Evolutionary conservation across 1,140 invertebrate species (phyloP).

Genomic region (Arion vulgaris): DNA sequence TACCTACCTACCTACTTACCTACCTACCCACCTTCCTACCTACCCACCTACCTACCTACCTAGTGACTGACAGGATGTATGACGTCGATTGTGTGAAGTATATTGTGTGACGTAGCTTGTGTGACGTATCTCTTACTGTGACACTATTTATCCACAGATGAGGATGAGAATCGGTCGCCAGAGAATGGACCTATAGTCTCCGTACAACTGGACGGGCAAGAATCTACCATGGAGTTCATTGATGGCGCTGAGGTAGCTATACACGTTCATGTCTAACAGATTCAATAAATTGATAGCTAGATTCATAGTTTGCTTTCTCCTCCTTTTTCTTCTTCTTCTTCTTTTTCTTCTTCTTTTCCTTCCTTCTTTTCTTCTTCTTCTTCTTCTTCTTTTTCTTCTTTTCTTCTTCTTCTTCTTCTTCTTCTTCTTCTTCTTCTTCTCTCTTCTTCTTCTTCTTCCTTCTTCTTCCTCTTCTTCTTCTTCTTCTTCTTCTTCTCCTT

Average conservation of each 20-base stretch:
- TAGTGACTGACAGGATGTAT: too few species aligned
- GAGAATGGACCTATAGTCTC: constrained; percentile 21
- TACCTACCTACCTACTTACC: too few species aligned
- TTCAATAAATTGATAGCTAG: too few species aligned
- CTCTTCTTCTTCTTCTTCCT: not conserved
- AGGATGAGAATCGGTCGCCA: not conserved
- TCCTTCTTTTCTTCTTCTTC: not conserved
- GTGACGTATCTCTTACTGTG: too few species aligned
- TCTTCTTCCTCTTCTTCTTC: not conserved
- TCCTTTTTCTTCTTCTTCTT: too few species aligned
- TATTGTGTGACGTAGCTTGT: too few species aligned
- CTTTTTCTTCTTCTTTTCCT: too few species aligned
- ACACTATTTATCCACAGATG: constrained; percentile 8
- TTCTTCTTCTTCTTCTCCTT: constrained; percentile 9
- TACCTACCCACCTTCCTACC: too few species aligned
- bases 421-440: not conserved
- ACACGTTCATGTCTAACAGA: not conserved
- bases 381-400: constrained; percentile 10
- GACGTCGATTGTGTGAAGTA: too few species aligned
- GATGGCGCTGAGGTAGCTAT: constrained; percentile 28
- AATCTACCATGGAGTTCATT: constrained; percentile 39
- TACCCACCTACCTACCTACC: too few species aligned
- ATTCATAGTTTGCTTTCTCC: too few species aligned
- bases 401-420: not conserved
- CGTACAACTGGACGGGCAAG: constrained; percentile 24